These are phyloP conservation scores for Osmerus mordax DNA, from an alignment of 2,113 vertebrate genomes.

Conservation along the genomic window DNA sequence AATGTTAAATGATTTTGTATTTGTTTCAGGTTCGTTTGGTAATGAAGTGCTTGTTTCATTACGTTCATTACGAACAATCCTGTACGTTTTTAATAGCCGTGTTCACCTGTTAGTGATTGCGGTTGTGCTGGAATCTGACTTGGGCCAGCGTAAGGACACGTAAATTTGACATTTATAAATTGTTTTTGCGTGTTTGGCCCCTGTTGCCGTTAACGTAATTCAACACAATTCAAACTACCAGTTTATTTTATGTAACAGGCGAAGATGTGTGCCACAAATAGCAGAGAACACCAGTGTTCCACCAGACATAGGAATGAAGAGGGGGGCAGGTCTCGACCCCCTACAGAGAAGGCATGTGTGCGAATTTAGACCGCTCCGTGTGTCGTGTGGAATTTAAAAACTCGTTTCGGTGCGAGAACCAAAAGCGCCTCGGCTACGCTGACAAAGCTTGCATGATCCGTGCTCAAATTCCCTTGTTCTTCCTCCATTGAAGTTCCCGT, in stretches of 20 bases:
- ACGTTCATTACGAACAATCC: neutral
- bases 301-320: neutral
- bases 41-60: neutral
- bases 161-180: too few relatives aligned
- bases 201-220: too few relatives aligned
- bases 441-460: neutral
- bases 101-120: neutral
- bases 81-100: too few relatives aligned
- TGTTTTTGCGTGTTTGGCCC: too few relatives aligned
- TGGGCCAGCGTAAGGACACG: too few relatives aligned
- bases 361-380: constrained; percentile 8
- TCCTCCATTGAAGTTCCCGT: neutral
- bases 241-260: neutral
- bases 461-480: neutral
- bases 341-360: constrained; percentile 20
- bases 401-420: neutral
- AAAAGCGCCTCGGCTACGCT: neutral
- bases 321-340: neutral
- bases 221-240: too few relatives aligned
- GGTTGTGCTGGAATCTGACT: too few relatives aligned
- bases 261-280: constrained; percentile 5
- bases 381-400: constrained; percentile 12
- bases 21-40: neutral
- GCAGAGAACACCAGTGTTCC: constrained; percentile 4
- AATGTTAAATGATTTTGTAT: neutral